Evolutionary conservation across 2,888 invertebrate genomes (phyloP).

Genomic region (Catocala sponsa): DNA sequence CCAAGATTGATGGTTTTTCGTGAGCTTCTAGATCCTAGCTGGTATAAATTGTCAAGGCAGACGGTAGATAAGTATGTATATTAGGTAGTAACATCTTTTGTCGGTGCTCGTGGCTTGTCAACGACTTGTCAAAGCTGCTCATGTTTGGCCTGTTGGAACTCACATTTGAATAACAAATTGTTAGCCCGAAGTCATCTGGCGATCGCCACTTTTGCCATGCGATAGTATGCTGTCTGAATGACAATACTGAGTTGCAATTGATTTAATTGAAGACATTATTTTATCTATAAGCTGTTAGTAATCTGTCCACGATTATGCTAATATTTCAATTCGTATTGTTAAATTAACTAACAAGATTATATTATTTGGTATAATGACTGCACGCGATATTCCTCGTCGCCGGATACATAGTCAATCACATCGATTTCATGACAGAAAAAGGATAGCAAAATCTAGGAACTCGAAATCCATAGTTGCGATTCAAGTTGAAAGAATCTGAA

Average conservation of each 20-base stretch:
- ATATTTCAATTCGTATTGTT: constrained; percentile 41
- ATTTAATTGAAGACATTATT: constrained; percentile 36
- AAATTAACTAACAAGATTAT: constrained; percentile 48
- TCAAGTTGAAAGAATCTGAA: constrained; percentile 62
- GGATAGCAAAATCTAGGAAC: constrained; percentile 65
- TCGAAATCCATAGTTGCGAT: constrained; percentile 54
- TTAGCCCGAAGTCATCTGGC: constrained; percentile 51
- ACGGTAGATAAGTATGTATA: constrained; percentile 32
- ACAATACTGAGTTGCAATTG: constrained; percentile 54
- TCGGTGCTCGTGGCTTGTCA: constrained; percentile 56
- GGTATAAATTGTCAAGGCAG: constrained; percentile 31
- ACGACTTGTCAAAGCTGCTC: constrained; percentile 59
- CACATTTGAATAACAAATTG: constrained; percentile 69
- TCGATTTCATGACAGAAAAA: constrained; percentile 47
- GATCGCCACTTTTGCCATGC: constrained; percentile 41
- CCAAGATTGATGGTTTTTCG: constrained; percentile 38
- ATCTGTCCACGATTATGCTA: constrained; percentile 47
- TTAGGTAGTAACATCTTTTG: constrained; percentile 51
- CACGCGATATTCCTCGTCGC: constrained; percentile 16
- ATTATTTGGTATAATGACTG: constrained; percentile 23
- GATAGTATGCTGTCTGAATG: constrained; percentile 44
- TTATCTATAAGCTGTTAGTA: constrained; percentile 41
- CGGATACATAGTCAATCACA: constrained; percentile 25
- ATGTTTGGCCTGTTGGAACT: constrained; percentile 55
- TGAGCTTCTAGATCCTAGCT: constrained; percentile 24